Evolutionary conservation across 2,113 vertebrate genomes (phyloP), one percentile per base, ranked within the genome.

Genomic region (Semicossyphus pulcher): DNA sequence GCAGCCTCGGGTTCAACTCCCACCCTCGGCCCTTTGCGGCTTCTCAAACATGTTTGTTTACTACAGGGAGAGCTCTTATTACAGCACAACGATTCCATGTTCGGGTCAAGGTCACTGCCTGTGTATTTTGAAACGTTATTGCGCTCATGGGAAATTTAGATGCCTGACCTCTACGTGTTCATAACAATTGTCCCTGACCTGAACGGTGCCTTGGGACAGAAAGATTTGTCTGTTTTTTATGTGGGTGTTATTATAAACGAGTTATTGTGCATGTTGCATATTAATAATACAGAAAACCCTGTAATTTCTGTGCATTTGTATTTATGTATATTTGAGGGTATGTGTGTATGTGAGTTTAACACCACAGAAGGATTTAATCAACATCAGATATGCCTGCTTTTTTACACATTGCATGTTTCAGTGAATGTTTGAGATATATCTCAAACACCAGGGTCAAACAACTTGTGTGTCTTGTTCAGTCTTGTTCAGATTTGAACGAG

Each of bases 81-180:
- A 49, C 20, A 31, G 37, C 4, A 62, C 47, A 44, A 57, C 52
- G 28, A 71, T 41, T 85, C 3, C 21, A 61, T 36, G 53, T 70
- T 14, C 41, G 41, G 36, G 31, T 74, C 23, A 36, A 63, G 44
- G 62, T 54, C 47, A 69, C 25, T 5, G 25, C 32, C 28, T 5
- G 26, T 14, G 21, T 34, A 44, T 52, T 68, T 8, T 25, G 2
- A 72, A 58, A 80, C 25, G 10, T 16, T 54, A 39, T 47, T 64
- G 10, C 32, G 21, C 47, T 60, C 18, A 7, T 31, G 29, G 28
- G 44, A 76, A 37, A 69, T 72, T 75, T 36, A 52, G 29, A 36
- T 16, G 0, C 7, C 49, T 47, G 62, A 44, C 41, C 28, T 10
- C 20, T 41, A 25, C 16, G 8, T 62, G 28, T 47, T 66, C 34